Evolutionary conservation across 2,888 invertebrate genomes (phyloP).

Genomic region (Erannis defoliaria): DNA sequence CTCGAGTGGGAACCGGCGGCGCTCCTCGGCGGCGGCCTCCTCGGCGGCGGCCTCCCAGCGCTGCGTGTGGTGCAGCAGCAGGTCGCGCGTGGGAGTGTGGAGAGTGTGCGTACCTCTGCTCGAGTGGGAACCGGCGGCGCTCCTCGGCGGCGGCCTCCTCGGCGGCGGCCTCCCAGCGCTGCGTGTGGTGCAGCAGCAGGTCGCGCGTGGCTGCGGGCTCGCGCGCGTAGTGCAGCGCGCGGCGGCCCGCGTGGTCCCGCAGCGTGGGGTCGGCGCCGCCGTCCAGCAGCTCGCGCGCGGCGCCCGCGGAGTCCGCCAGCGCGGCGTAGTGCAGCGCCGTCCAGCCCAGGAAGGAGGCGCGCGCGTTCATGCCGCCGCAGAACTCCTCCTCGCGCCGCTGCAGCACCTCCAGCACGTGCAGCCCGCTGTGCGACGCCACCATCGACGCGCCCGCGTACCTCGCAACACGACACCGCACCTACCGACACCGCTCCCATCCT

Average conservation of each 20-base stretch:
- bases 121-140: constrained; percentile 92
- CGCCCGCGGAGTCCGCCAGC: constrained; percentile 89
- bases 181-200: constrained; percentile 86
- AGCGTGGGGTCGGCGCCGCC: constrained; percentile 90
- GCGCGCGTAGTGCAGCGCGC: constrained; percentile 90
- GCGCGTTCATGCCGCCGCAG: constrained; percentile 89
- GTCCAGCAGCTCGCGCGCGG: constrained; percentile 89
- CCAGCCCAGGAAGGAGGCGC: constrained; percentile 93
- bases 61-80: too few species aligned
- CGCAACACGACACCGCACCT: too few species aligned
- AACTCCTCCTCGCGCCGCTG: constrained; percentile 94
- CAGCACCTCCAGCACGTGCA: constrained; percentile 91
- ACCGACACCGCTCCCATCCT: too few species aligned
- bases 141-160: constrained; percentile 91
- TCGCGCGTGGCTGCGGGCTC: constrained; percentile 87
- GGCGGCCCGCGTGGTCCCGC: constrained; percentile 93
- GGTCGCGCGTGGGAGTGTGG: not conserved
- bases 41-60: too few species aligned
- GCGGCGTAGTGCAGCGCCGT: constrained; percentile 96
- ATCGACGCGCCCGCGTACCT: constrained; percentile 90
- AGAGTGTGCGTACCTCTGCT: constrained; percentile 88
- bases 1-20: too few species aligned
- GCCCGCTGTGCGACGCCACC: constrained; percentile 88
- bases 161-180: constrained; percentile 80
- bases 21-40: too few species aligned